phyloP scores from a whole-genome alignment of 2,888 invertebrate genomes.

The Molanna angustata region DNA sequence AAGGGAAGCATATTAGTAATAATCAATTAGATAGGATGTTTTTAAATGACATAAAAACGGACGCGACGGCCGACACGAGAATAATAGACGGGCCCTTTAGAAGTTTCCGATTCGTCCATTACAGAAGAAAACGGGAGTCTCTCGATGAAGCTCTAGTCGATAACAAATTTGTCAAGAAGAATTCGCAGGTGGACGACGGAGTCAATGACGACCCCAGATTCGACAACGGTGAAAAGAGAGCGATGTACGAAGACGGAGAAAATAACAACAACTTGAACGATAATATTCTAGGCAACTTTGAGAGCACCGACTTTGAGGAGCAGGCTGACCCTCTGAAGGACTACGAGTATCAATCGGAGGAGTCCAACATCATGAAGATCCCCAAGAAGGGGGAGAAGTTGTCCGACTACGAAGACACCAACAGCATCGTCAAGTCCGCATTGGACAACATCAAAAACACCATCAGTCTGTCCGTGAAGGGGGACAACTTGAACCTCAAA shows the following conservation, averaged over 20 bases:
- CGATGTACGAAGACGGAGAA: constrained; percentile 36
- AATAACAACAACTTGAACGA: constrained; percentile 6
- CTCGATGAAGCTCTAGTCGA: constrained; percentile 8
- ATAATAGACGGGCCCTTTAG: no score
- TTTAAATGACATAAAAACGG: constrained; percentile 7
- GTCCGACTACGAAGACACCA: constrained; percentile 35
- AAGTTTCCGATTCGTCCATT: not conserved
- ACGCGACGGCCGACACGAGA: no score
- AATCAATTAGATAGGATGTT: constrained; percentile 12
- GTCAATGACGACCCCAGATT: constrained; percentile 25
- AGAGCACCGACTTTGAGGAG: constrained; percentile 20
- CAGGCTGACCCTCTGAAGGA: constrained; percentile 33
- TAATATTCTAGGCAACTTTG: constrained; percentile 26
- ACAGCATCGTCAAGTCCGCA: constrained; percentile 10
- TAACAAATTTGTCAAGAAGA: constrained; percentile 8
- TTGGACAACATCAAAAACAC: constrained; percentile 22
- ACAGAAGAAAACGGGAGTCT: constrained; percentile 3
- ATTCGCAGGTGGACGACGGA: no score
- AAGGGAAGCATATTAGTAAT: constrained; percentile 6
- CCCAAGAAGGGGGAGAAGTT: constrained; percentile 42
- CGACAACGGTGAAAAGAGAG: constrained; percentile 35
- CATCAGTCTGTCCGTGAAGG: constrained; percentile 18
- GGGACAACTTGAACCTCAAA: constrained; percentile 23
- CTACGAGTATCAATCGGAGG: constrained; percentile 41
- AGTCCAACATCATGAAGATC: constrained; percentile 50